Conservation (phyloP, 2,797 vertebrate species). For the Eurystomus glaucurus region DNA sequence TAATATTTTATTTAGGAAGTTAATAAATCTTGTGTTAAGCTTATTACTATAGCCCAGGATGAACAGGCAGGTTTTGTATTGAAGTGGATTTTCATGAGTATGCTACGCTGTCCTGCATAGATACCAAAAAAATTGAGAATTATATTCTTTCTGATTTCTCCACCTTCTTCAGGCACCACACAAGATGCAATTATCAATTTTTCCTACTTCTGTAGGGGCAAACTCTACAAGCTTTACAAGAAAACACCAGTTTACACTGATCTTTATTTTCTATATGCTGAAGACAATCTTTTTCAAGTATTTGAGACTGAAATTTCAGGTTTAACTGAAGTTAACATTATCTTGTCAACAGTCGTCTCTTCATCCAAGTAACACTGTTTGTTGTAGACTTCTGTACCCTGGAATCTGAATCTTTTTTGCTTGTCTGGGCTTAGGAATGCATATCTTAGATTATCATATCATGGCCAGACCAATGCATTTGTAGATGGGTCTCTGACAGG, state of each 20-base stretch:
- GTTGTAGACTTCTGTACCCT: neutral
- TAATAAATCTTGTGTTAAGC: neutral
- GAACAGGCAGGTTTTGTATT: neutral
- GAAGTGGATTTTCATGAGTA: neutral
- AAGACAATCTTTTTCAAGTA: neutral
- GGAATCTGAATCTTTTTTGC: neutral
- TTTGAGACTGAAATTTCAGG: neutral
- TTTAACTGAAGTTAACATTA: neutral
- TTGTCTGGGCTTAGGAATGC: neutral
- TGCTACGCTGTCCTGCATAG: accelerated
- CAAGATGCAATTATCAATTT: neutral
- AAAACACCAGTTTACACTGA: neutral
- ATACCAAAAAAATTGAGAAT: neutral
- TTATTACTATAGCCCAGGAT: neutral
- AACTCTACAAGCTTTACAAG: neutral
- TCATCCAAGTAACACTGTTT: neutral
- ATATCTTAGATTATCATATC: neutral
- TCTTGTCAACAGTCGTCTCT: neutral
- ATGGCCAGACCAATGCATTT: neutral
- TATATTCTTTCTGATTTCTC: neutral
- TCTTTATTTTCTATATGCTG: neutral
- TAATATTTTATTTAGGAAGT: conserved; percentile 9
- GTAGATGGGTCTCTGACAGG: neutral
- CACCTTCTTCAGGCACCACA: neutral
- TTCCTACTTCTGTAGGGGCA: neutral